Conservation (phyloP, 2,113 vertebrate species). For the Elephas maximus region DNA sequence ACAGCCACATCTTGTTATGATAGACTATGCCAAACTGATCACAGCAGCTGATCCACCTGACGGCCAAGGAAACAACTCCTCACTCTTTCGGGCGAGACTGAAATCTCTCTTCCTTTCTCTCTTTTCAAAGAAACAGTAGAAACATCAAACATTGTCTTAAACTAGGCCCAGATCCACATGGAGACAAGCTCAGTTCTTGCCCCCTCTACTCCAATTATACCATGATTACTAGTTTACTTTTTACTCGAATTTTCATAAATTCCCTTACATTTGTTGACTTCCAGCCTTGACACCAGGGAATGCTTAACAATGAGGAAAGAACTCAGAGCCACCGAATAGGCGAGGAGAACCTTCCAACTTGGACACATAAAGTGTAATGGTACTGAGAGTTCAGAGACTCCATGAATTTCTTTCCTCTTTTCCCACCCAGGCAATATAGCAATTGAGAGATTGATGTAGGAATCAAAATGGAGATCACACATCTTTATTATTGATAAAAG, state of each 20-base stretch:
- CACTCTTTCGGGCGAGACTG: neutral
- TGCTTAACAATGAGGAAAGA: neutral
- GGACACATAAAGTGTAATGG: neutral
- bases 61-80: neutral
- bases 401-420: neutral
- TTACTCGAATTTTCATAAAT: neutral
- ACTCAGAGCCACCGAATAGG: neutral
- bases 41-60: neutral
- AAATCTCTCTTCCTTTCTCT: neutral
- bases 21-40: neutral
- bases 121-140: neutral
- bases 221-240: neutral
- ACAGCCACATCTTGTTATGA: slow-evolving; percentile 32
- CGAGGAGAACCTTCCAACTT: neutral
- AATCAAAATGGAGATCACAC: neutral
- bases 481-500: neutral
- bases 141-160: slow-evolving; percentile 19
- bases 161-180: neutral
- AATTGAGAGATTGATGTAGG: neutral
- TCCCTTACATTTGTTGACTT: neutral
- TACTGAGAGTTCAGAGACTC: neutral
- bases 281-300: neutral
- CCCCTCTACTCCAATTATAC: neutral
- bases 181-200: neutral
- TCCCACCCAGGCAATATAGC: neutral